Evolutionary conservation across 2,797 vertebrate genomes (phyloP), one percentile per base, ranked within the genome.

Genomic region (Chaetophractus vellerosus): DNA sequence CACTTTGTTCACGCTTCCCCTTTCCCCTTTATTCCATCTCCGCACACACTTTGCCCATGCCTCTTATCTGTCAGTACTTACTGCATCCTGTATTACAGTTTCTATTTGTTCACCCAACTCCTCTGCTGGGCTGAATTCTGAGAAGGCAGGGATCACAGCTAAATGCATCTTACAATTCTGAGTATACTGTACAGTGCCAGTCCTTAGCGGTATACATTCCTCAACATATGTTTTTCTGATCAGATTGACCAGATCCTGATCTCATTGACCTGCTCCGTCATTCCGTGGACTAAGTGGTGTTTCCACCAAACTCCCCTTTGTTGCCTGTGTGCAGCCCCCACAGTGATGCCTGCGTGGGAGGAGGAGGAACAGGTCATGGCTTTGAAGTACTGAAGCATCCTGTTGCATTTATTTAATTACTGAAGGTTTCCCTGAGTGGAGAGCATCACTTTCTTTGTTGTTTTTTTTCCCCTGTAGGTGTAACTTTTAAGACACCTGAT

Each of bases 371-470:
- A 52, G 61, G 36, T 87, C 38, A 10, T 26, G 12, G 55, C 38
- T 94, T 45, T 50, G 33, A 38, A 86, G 52, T 48, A 72, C 21
- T 36, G 84, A 69, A 61, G 23, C 71, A 81, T 23, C 33, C 21
- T 12, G 18, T n/a, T 88, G 80, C n/a, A 31, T 89, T 94, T 89
- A 48, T 92, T 87, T 93, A 82, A 38, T 80, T 71, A 48, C 21
- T 86, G 57, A 26, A 55, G 55, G 21, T 64, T 93, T 93, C 55
- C 12, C 57, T 69, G 9, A 81, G 38, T 72, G 52, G 36, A 86
- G 66, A 28, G 7, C 10, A 12, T 82, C 8, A 3, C 9, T 92
- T 61, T 68, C 21, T 41, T 66, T 80, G 41, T 45, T 45, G 45
- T 45, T 45, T 76, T 45, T 45, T 33, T 63, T 64, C 61, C 28